Evolutionary conservation across 2,797 vertebrate species (phyloP).

Genomic region (Podargus strigoides): DNA sequence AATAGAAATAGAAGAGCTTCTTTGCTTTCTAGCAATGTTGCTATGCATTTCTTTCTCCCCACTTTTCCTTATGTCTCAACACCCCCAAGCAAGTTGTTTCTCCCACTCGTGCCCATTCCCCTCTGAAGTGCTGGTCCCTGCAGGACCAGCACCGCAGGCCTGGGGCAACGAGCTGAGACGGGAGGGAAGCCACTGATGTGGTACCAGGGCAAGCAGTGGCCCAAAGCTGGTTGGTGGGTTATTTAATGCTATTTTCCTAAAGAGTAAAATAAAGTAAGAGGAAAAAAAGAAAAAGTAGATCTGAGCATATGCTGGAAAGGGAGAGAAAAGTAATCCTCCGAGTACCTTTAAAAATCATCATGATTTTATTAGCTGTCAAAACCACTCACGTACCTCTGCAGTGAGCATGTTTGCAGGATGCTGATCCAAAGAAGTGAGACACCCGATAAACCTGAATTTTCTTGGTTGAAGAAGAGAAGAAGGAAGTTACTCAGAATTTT

Average conservation of each 20-base stretch:
- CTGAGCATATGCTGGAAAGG: background rate
- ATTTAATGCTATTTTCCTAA: background rate
- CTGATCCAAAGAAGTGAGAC: fast-evolving
- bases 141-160: background rate
- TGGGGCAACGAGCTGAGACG: too few relatives aligned
- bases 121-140: fast-evolving
- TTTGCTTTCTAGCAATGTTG: background rate
- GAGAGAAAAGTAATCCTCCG: background rate
- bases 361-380: background rate
- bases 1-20: background rate
- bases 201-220: background rate
- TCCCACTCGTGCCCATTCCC: fast-evolving
- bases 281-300: background rate
- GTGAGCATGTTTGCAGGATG: fast-evolving
- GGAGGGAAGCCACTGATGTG: fast-evolving
- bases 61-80: background rate
- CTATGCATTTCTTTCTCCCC: background rate
- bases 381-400: background rate
- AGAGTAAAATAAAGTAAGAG: background rate
- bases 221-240: too few relatives aligned
- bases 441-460: background rate
- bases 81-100: background rate
- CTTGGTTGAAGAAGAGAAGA: background rate
- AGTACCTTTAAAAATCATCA: background rate
- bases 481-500: background rate